Base-by-base conservation (phyloP, 2,113 vertebrate species). In the Hucho hucho region DNA sequence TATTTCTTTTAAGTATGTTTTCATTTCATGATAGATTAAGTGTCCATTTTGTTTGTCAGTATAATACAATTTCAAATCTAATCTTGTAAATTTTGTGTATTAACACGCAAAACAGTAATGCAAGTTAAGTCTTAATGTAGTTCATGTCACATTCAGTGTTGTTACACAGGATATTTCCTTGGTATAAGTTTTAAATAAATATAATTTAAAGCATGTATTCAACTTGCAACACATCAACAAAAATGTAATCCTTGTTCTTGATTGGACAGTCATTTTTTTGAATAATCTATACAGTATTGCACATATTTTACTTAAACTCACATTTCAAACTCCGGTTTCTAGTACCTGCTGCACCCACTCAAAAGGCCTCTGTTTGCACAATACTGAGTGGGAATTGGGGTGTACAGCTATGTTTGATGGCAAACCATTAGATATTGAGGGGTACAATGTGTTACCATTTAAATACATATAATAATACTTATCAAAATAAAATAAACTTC, bases 281-380 rank as follows among this genome's bases (percentile, higher is more conserved):
- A n/a, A 53, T 26, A 22, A 75, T 83, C 77, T 82, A 79, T 80
- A 74, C 74, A 87, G 84, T 92, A 92, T 92, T 91, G 89, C 89
- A 92, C 90, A 86, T 83, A 77, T 74, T 70, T 71, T 29, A 75
- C 32, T 43, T 63, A 71, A 75, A 47, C 70, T 67, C 43, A 86
- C 64, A 28, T 72, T 28, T 77, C 64, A 66, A 66, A 66, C 25
- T 32, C 59, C 75, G 71, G 68, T 81, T 74, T 29, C 14, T 11
- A 80, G 77, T 20, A 47, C 13, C 37, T 59, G 53, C 24, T 24
- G 70, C 72, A 67, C 77, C 78, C 83, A 77, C 56, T 56, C 72
- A 81, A 79, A 81, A 83, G 68, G 70, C 75, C 84, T 82, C 80
- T 77, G 28, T 16, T 64, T 49, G 59, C 6, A 70, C 46, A 53